phyloP scores from a whole-genome alignment of 2,888 invertebrate genomes.

The Prosapia bicincta region DNA sequence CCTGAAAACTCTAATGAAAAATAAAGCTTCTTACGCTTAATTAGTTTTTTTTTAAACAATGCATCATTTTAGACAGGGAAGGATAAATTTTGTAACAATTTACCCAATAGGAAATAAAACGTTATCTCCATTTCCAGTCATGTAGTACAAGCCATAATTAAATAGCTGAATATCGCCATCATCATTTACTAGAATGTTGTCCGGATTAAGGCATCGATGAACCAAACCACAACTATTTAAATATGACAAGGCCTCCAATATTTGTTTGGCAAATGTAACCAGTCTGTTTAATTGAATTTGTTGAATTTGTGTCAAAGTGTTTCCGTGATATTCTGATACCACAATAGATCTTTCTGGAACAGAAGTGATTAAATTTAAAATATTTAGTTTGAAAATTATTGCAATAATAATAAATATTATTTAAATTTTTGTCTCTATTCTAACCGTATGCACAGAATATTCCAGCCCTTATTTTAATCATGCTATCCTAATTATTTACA shows the following conservation, averaged over 20 bases:
- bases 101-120: conserved; percentile 87
- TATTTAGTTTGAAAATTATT: no score
- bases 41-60: no score
- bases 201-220: conserved; percentile 76
- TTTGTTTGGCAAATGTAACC: conserved; percentile 65
- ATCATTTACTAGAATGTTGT: conserved; percentile 75
- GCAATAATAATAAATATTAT: no score
- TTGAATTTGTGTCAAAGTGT: conserved; percentile 52
- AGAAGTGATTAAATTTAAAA: no score
- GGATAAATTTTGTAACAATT: no score
- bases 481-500: no score
- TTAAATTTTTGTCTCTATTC: no score
- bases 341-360: conserved; percentile 73
- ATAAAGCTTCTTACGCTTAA: no score
- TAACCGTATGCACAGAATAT: no score
- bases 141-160: conserved; percentile 90
- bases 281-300: conserved; percentile 50
- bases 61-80: no score
- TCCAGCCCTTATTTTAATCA: no score
- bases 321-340: conserved; percentile 75
- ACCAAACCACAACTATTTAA: conserved; percentile 70
- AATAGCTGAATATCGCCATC: conserved; percentile 76
- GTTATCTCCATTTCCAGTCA: conserved; percentile 82
- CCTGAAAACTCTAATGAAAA: no score
- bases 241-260: conserved; percentile 66